A percentile compares a stretch with the other conserved stretches of the same genome.
phyloP scores from a whole-genome alignment of 2,797 vertebrate genomes.

The Pygocentrus nattereri region DNA sequence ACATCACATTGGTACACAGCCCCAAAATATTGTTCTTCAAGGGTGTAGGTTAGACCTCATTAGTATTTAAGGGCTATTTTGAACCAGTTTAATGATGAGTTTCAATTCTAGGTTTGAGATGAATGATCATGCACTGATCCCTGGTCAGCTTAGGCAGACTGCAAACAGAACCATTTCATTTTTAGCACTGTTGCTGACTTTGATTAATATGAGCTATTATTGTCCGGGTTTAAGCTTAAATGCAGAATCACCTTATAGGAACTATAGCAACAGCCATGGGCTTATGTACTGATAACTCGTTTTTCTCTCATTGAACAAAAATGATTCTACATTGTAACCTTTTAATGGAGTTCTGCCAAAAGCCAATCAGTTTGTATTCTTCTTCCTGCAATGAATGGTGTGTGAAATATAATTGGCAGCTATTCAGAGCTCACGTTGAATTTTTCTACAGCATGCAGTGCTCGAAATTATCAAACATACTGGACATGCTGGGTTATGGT shows the following conservation, averaged over 20 bases:
- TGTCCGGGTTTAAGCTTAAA: not conserved
- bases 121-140: not conserved
- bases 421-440: not conserved
- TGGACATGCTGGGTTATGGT: no score
- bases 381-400: not conserved
- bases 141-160: not conserved
- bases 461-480: not conserved
- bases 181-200: not conserved
- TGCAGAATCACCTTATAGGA: not conserved
- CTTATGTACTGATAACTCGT: not conserved
- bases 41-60: not conserved
- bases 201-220: constrained; percentile 10
- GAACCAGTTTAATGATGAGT: not conserved
- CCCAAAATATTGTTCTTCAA: no score
- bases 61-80: not conserved
- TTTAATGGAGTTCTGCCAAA: not conserved
- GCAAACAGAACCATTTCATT: not conserved
- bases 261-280: not conserved
- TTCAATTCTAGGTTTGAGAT: not conserved
- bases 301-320: not conserved
- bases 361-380: not conserved
- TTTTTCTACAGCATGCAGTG: not conserved
- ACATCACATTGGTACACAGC: not conserved
- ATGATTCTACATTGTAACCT: not conserved
- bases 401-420: not conserved